Evolutionary conservation across 2,888 invertebrate genomes (phyloP).

Genomic region (Lysandra coridon): DNA sequence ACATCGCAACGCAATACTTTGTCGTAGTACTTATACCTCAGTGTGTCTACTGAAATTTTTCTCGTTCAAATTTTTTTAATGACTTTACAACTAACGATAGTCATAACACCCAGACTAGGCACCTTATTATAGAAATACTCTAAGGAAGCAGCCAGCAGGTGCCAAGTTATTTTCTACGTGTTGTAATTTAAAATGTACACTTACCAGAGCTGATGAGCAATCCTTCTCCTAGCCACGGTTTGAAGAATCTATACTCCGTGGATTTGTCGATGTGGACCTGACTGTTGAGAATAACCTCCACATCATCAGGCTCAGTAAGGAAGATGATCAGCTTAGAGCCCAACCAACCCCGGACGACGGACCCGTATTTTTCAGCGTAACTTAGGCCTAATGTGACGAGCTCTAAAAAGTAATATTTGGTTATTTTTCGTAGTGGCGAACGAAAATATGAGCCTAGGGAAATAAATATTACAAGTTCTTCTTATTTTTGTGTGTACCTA

Average conservation of each 20-base stretch:
- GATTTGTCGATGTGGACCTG: constrained; percentile 88
- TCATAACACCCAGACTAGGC: too few relatives aligned
- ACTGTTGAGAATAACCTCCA: constrained; percentile 87
- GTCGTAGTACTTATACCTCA: too few relatives aligned
- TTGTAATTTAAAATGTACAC: neutral
- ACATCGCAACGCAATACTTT: too few relatives aligned
- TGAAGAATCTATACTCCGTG: constrained; percentile 86
- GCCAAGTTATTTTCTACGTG: neutral
- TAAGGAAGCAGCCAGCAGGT: neutral
- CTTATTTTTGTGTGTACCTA: too few relatives aligned
- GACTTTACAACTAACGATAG: too few relatives aligned
- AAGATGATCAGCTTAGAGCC: constrained; percentile 85
- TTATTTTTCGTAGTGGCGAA: neutral
- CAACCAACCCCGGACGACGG: constrained; percentile 82
- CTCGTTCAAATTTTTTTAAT: too few relatives aligned
- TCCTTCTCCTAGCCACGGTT: constrained; percentile 90
- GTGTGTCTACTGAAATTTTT: too few relatives aligned
- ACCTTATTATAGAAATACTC: too few relatives aligned
- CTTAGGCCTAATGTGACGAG: constrained; percentile 75
- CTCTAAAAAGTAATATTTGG: constrained; percentile 62
- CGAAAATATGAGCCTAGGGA: too few relatives aligned
- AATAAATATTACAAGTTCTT: too few relatives aligned
- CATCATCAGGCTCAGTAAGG: constrained; percentile 84
- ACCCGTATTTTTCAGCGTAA: constrained; percentile 75
- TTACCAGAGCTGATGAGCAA: constrained; percentile 86